Evolutionary conservation across 2,797 vertebrate genomes (phyloP), one percentile per base, ranked within the genome.

Genomic region (Hoplostethus mediterraneus): DNA sequence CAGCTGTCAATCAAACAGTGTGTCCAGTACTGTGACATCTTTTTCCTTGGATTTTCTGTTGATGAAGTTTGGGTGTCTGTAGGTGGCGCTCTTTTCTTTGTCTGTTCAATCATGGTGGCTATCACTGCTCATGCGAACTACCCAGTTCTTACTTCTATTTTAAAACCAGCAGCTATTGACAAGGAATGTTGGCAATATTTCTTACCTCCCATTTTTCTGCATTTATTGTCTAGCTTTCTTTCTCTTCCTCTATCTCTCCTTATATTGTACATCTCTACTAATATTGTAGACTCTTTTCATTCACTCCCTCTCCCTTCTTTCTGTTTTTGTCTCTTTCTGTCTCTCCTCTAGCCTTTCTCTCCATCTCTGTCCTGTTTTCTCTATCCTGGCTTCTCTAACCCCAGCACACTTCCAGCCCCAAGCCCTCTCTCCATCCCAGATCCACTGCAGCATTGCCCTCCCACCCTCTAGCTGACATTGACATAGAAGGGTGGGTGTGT

Each of bases 381-480:
- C 38, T 25, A n/a, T 28, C 17, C 21, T 25, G 12, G 4, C n/a
- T 72, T 44, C 49, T 63, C 16, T 55, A 52, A 54, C 21, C 13
- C 45, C 58, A 38, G 42, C 45, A 57, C 51, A 54, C 40, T 31
- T 28, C 16, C 60, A 63, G 59, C 52, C 31, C 12, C 47, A 31
- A 54, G 55, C 33, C 33, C 44, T 57, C 60, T 49, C 72, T 62
- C 68, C 65, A 64, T 77, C 65, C 79, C 75, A 76, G 78, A 74
- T 81, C 76, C 80, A 71, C 62, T 60, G 71, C 65, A 58, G 44
- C 33, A 36, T 7, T 75, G 60, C 80, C 72, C 77, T 80, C 77
- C 74, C 81, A 77, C 83, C 81, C 74, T 68, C 33, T 36, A 36
- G 67, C 73, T n/a, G 53, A 84, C 75, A 80, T 68, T 77, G 75